Evolutionary conservation across 2,888 invertebrate genomes (phyloP), one percentile per base, ranked within the genome.

Genomic region (Boloria euphrosyne): DNA sequence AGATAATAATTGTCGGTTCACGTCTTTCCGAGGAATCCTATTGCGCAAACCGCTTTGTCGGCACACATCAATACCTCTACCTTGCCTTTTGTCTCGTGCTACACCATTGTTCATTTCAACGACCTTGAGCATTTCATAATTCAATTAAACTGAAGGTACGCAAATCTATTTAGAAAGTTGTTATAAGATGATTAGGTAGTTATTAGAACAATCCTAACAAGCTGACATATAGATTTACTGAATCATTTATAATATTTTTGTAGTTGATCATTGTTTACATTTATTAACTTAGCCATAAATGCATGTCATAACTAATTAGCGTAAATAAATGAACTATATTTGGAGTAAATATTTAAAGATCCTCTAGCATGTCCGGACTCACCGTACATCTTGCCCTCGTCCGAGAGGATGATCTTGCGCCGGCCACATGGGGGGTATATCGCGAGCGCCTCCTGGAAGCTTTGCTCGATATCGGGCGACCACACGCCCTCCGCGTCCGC

Each of bases 341-440:
- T 47, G 14, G 16, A 47, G 31, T 38, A 27, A 52, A 43, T n/a
- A 18, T 4, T 14, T 53, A 46, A 38, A 49, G 18, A 47, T 65
- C 72, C 76, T 80, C 76, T 80, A 80, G 76, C 79, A 82, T 81
- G 79, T 80, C 80, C 80, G 81, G 84, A 97, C 98, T 97, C 94
- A 99, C 99, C 99, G 94, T 99, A 99, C 99, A 99, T 99, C 96
- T 99, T 99, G 87, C 99, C 99, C 94, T 99, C 99, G 92, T 99
- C 99, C 79, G 98, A 98, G 81, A 99, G 95, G 81, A 99, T 99
- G 89, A 99, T 99, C 95, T 99, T 99, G 90, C 99, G 95, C 80
- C 99, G 94, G 75, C 99, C 99, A 92, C 99, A 99, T 73, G 99
- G 99, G 71, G 99, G 99, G 94, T 99, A 99, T 88, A 99, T 99